Evolutionary conservation across 2,888 invertebrate species (phyloP), one percentile per base, ranked within the genome.

Genomic region (Amiota mariae): DNA sequence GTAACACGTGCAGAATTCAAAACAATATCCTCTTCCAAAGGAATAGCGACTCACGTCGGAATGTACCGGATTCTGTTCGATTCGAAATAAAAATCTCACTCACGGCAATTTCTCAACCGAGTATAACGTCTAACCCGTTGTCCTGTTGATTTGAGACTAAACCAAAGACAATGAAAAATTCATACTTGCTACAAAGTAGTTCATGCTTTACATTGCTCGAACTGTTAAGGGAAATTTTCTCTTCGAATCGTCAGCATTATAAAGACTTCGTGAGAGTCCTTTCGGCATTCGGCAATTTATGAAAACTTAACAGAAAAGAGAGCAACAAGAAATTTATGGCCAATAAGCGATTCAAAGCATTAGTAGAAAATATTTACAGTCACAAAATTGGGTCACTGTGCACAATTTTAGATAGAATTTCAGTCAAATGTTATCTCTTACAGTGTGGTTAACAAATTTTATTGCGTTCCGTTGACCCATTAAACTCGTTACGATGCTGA

Each of bases 291-390:
- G 59, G 20, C 24, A 18, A 20, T 59, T 11, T 24, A n/a, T 57
- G 24, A 18, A 9, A 24, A 73, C 13, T 20, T 48, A 67, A 46
- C 66, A 68, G 15, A 59, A 75, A 72, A 74, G 8, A 73, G 8
- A 2, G 1, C 56, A 46, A 10, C 18, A 0, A 8, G 12, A 75
- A 82, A 82, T 79, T 81, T 78, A 81, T 49, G 68, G 72, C 18
- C 54, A 54, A 54, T 24, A 24, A 54, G 61, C 24, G 18, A 72
- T 72, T 63, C 74, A 72, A 68, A 48, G 18, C 18, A 18, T n/a
- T 12, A 15, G 48, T 20, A 51, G 20, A 24, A 18, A n/a, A 51
- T 6, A 36, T 36, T 36, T 6, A 2, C 4, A 36, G 36, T 6
- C 36, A 36, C 36, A 6, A 36, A 36, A 36, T 36, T 36, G 36